Base-by-base conservation (phyloP, 35 echinoderm and acorn worm genomes). In the Apostichopus japonicus region DNA sequence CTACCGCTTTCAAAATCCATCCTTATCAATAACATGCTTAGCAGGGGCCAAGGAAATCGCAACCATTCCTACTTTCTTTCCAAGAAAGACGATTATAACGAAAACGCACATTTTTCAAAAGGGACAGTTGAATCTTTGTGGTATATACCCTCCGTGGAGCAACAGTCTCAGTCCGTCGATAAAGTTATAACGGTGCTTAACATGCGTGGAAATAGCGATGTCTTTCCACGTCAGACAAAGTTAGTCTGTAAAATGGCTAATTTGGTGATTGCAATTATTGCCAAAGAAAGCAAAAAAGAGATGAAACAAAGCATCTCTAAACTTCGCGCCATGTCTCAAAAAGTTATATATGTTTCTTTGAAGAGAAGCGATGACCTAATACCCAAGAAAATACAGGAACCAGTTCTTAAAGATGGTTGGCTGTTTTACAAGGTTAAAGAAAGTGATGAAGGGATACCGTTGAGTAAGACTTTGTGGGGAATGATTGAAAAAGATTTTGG, bases 41-140 rank as follows among this genome's bases (percentile, higher is more conserved):
- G 86, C 5, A 71, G 86, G 63, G 10, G 19, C 44, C 86, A 89
- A 53, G 86, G 25, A 51, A 75, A 89, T 44, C 14, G 56, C 6
- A 11, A 72, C 8, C 86, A 89, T 62, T 10, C 67, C 5, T 89
- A 89, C n/a, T 89, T 89, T 22, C 62, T 89, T 4, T 65, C 61
- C 61, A 75, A 89, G 22, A 89, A 89, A 33, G 67, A 89, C 5
- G 59, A 89, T 63, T 53, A 89, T 44, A 7, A 27, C 27, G 2
- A 51, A 65, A 63, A 89, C 17, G 86, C 27, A 23, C 22, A 6
- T 72, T 89, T 72, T n/a, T 24, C 86, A 10, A 89, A 89, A 75
- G 86, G 86, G 22, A 89, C 86, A 44, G 9, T 89, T 33, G 86
- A 89, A 72, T 19, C 23, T 65, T 24, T 89, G 6, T 89, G 86